Percentiles rank a stretch among this genome's conserved stretches.
These are phyloP conservation scores for Clupea harengus DNA, from an alignment of 2,113 vertebrate species.

Conservation along the genomic window DNA sequence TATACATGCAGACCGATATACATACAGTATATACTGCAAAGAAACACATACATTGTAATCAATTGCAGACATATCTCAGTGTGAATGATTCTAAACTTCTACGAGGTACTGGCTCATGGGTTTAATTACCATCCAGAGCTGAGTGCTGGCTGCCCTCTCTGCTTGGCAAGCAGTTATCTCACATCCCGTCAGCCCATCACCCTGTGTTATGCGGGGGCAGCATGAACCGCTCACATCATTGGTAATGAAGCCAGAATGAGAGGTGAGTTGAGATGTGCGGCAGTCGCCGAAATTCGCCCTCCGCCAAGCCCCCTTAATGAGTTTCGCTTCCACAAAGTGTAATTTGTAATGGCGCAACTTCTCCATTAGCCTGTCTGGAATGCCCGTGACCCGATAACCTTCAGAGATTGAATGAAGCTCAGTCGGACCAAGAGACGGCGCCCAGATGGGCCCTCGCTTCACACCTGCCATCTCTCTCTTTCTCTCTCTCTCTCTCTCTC, in stretches of 20 bases:
- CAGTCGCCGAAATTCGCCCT: conserved; percentile 24
- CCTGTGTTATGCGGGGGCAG: conserved; percentile 26
- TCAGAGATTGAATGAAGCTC: conserved; percentile 34
- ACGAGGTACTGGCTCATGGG: background rate
- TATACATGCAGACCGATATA: background rate
- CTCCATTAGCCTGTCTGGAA: conserved; percentile 44
- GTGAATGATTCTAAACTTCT: background rate
- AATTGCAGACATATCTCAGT: background rate
- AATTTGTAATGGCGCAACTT: conserved; percentile 44
- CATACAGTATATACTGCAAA: background rate
- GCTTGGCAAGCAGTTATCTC: background rate
- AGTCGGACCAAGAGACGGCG: background rate
- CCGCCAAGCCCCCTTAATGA: conserved; percentile 36
- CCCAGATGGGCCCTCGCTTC: background rate
- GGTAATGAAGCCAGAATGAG: conserved; percentile 35
- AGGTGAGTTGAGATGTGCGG: background rate
- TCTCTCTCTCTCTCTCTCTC: background rate
- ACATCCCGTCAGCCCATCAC: background rate
- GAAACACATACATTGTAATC: background rate
- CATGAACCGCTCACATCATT: conserved; percentile 5
- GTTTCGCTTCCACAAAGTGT: conserved; percentile 40
- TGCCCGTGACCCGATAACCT: conserved; percentile 39
- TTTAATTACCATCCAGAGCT: background rate
- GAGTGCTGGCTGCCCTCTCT: conserved; percentile 5
- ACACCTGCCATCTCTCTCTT: background rate